These are phyloP conservation scores for Sorex maritimensis DNA, from an alignment of 2,797 vertebrate species.

Conservation along the genomic window DNA sequence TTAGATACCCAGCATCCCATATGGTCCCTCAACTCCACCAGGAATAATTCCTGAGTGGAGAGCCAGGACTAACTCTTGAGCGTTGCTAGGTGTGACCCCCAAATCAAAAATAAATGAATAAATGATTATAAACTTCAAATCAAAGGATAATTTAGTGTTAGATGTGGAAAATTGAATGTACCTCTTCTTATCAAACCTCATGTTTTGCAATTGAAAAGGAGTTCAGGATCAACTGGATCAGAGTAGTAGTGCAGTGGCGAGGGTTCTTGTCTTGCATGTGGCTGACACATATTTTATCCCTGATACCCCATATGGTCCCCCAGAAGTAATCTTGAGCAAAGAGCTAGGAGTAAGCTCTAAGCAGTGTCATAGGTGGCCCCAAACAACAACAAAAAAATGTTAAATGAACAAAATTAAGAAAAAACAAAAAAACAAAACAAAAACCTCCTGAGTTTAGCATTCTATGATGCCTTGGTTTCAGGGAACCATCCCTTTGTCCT, in stretches of 20 bases:
- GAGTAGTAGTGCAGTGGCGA: constrained; percentile 48
- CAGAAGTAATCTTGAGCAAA: neutral
- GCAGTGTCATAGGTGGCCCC: too few species aligned
- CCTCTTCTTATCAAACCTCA: constrained; percentile 1
- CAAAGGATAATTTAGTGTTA: constrained; percentile 20
- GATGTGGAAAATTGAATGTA: constrained; percentile 21
- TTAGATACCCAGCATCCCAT: too few species aligned
- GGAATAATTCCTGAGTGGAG: too few species aligned
- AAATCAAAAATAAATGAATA: neutral
- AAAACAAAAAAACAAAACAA: too few species aligned
- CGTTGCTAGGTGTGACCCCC: too few species aligned
- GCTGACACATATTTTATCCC: neutral
- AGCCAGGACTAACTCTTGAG: too few species aligned
- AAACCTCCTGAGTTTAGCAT: too few species aligned
- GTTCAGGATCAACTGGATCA: neutral
- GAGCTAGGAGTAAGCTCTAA: too few species aligned
- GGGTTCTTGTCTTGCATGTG: neutral
- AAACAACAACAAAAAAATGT: too few species aligned
- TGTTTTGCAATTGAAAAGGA: constrained; percentile 61
- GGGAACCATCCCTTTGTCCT: neutral
- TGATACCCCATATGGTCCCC: neutral
- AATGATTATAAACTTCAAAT: constrained; percentile 45
- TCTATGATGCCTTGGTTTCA: too few species aligned
- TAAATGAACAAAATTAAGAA: too few species aligned
- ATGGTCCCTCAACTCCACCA: too few species aligned